Conservation (phyloP, 2,888 invertebrate genomes). For the Lordiphosa andalusiaca region DNA sequence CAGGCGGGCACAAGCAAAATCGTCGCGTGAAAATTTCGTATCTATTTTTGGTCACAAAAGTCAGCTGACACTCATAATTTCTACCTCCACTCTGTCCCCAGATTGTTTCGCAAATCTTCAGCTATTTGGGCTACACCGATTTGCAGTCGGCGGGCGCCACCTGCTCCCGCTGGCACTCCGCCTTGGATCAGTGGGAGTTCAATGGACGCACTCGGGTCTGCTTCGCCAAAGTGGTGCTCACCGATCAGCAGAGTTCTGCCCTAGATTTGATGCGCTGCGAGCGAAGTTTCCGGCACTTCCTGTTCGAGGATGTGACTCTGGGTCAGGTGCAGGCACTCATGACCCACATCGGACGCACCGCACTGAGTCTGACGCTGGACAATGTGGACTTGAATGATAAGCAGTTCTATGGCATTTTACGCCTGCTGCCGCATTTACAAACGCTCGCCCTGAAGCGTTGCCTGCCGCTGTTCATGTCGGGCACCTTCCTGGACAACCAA, state of each 20-base stretch:
- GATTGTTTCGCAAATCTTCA: slow-evolving; percentile 85
- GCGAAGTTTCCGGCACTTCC: slow-evolving; percentile 69
- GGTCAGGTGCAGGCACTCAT: slow-evolving; percentile 81
- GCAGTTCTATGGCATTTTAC: slow-evolving; percentile 83
- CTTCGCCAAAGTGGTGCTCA: slow-evolving; percentile 75
- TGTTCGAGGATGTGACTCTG: slow-evolving; percentile 76
- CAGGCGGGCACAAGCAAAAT: not conserved
- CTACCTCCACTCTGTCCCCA: slow-evolving; percentile 62
- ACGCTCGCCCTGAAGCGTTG: slow-evolving; percentile 84
- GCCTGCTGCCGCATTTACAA: slow-evolving; percentile 82
- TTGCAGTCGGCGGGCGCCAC: slow-evolving; percentile 85
- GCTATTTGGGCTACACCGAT: slow-evolving; percentile 85
- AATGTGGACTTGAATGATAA: slow-evolving; percentile 85
- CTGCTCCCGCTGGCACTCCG: slow-evolving; percentile 85
- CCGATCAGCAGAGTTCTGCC: slow-evolving; percentile 74
- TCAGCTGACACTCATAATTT: slow-evolving; percentile 53
- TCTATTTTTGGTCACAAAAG: slow-evolving; percentile 18
- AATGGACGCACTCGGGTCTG: slow-evolving; percentile 69
- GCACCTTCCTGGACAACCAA: slow-evolving; percentile 83
- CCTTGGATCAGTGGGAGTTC: slow-evolving; percentile 83
- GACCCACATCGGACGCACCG: slow-evolving; percentile 82
- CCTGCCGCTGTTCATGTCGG: slow-evolving; percentile 88
- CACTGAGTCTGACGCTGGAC: slow-evolving; percentile 82
- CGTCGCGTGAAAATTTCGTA: slow-evolving; percentile 41
- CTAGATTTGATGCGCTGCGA: slow-evolving; percentile 67